Evolutionary conservation across 2,888 invertebrate species (phyloP), one percentile per base, ranked within the genome.

Genomic region (Blastobasis adustella): DNA sequence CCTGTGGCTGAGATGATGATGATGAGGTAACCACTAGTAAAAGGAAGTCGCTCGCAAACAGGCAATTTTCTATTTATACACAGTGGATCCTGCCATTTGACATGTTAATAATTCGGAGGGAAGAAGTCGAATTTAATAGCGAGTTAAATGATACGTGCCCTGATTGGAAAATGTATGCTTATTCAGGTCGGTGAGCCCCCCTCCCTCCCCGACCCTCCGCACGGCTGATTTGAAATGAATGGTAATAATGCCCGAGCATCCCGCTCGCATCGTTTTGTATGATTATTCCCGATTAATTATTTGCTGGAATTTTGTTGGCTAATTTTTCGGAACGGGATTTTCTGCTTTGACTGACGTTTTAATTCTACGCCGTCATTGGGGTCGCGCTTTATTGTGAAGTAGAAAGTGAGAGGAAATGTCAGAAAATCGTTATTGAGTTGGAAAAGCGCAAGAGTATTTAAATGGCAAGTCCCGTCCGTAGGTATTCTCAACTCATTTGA

Each of bases 221-320:
- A 82, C 82, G 88, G 82, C 80, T 85, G 86, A 83, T 86, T 87
- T 86, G 80, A 86, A 88, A 87, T 87, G 88, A 88, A 87, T 88
- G 86, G 84, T 80, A 87, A 88, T 88, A 87, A 87, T 86, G 84
- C 76, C 79, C 73, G 76, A 73, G 78, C 79, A 83, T 83, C 83
- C 85, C 82, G 76, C 79, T 82, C 82, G 79, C 82, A 80, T 84
- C 87, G 86, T 88, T 87, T 87, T 82, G 86, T 87, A 87, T 88
- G 86, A 88, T 88, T 87, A 88, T 87, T 87, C 86, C 83, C 82
- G 86, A 88, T 87, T 88, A 87, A 87, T 88, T 88, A 87, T 88
- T 88, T 87, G 88, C 83, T 78, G 81, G 86, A 84, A 84, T 84
- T 88, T 79, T 68, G 80, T 73, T 81, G 83, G 84, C 81, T 82